These are phyloP conservation scores for Tapirus terrestris DNA, from an alignment of 2,113 vertebrate genomes.

Conservation along the genomic window DNA sequence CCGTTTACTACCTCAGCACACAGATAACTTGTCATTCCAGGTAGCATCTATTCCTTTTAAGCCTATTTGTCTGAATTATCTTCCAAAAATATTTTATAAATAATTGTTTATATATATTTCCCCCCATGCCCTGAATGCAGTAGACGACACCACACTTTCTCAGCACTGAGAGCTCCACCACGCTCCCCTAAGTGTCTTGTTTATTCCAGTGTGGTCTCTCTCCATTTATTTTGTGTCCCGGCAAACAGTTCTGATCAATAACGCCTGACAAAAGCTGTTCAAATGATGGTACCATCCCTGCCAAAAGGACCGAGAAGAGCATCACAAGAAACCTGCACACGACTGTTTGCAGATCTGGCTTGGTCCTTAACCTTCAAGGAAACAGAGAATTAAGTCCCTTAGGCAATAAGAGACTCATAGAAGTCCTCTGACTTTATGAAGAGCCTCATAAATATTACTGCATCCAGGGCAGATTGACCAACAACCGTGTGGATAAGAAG, in stretches of 20 bases:
- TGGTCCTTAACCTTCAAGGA: neutral
- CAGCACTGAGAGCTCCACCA: neutral
- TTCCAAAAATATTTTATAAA: conserved; percentile 6
- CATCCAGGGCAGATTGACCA: neutral
- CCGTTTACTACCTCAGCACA: neutral
- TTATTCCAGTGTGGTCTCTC: neutral
- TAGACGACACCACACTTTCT: neutral
- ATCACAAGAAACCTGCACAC: neutral
- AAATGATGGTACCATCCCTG: neutral
- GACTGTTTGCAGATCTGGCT: neutral
- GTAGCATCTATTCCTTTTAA: neutral
- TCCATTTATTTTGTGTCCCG: conserved; percentile 12
- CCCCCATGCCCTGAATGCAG: too few species aligned
- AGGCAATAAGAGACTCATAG: neutral
- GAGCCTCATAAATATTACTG: neutral
- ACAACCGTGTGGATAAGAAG: neutral
- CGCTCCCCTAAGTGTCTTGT: neutral
- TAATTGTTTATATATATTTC: neutral
- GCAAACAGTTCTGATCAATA: conserved; percentile 14
- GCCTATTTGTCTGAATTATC: neutral
- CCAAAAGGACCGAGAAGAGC: neutral
- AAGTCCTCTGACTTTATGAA: conserved; percentile 8
- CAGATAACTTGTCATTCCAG: neutral
- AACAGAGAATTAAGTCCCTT: neutral
- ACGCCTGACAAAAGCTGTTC: neutral